Base-by-base conservation (phyloP, 2,797 vertebrate species). In the Schizopygopsis pylzovi region DNA sequence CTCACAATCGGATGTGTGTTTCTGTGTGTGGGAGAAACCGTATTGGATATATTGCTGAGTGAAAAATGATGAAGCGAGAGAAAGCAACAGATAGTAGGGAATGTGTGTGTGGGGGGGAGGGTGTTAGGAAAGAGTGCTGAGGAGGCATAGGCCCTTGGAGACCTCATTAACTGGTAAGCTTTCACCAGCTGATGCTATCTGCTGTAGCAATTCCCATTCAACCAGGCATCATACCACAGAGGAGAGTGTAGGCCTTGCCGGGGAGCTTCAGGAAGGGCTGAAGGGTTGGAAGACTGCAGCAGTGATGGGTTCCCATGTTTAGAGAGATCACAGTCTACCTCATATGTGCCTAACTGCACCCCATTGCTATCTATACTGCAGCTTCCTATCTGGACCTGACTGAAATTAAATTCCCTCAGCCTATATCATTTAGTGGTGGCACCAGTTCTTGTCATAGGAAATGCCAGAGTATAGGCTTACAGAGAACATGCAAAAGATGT, bases 131-230 rank as follows among this genome's bases (percentile, higher is more conserved):
- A 89, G 90, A 90, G 91, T 91, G 91, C 91, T 88, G 65, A 86
- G 87, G 86, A 90, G 87, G 90, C 89, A 89, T 76, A 79, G 88
- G 91, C 94, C 96, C 94, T 94, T 86, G 0, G 95, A 96, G 96
- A 95, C 91, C 95, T 97, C 96, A 96, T 96, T 97, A 96, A 94
- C 73, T 39, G 91, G 88, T 89, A 92, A 94, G 89, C 92, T 89
- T 93, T 94, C 88, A 92, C 92, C 87, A 82, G 72, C 93, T 91
- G 89, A 85, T 92, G 92, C 93, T 86, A 88, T 91, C 52, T 86
- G 83, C 87, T 81, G 91, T 90, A 87, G 9, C 87, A 89, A 86
- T 81, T 89, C 92, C 65, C 70, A 88, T 89, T 93, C 90, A 87
- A 89, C 92, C 90, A 90, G 86, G 85, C 41, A 80, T 88, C 90